phyloP scores from a whole-genome alignment of 2,113 vertebrate species.

The Tichodroma muraria region DNA sequence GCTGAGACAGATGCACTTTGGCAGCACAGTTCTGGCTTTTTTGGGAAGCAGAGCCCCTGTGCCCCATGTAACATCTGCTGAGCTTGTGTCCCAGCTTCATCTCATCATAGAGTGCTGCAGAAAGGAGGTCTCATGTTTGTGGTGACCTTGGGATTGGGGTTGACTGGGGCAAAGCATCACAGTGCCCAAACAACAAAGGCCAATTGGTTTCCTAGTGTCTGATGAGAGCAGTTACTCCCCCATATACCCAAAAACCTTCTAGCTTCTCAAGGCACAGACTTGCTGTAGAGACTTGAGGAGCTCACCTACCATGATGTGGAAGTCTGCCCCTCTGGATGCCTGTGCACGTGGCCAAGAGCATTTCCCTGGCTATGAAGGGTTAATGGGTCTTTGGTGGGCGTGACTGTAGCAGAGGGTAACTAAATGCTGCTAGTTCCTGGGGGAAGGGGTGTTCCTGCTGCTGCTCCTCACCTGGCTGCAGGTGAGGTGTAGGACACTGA shows the following conservation, averaged over 20 bases:
- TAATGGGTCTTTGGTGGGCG: background rate
- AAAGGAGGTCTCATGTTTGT: rapidly evolving
- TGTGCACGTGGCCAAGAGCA: rapidly evolving
- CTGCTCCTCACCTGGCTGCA: background rate
- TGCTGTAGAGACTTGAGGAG: background rate
- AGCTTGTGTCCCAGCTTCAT: background rate
- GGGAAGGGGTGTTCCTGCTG: background rate
- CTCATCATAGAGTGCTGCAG: background rate
- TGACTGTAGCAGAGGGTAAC: background rate
- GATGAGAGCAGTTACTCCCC: rapidly evolving
- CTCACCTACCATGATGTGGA: rapidly evolving
- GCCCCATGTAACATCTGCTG: background rate
- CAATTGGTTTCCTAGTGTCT: background rate
- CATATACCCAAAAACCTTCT: background rate
- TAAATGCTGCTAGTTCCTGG: background rate
- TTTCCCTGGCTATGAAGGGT: background rate
- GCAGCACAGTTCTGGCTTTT: rapidly evolving
- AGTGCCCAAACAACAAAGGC: background rate
- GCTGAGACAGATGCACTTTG: background rate
- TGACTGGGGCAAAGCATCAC: background rate
- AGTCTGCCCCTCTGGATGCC: background rate
- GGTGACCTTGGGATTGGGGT: rapidly evolving
- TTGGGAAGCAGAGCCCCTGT: background rate
- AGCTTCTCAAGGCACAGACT: background rate
- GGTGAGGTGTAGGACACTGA: background rate